These are phyloP conservation scores for Zaprionus africanus DNA, from an alignment of 1,140 invertebrate genomes.

Conservation along the genomic window DNA sequence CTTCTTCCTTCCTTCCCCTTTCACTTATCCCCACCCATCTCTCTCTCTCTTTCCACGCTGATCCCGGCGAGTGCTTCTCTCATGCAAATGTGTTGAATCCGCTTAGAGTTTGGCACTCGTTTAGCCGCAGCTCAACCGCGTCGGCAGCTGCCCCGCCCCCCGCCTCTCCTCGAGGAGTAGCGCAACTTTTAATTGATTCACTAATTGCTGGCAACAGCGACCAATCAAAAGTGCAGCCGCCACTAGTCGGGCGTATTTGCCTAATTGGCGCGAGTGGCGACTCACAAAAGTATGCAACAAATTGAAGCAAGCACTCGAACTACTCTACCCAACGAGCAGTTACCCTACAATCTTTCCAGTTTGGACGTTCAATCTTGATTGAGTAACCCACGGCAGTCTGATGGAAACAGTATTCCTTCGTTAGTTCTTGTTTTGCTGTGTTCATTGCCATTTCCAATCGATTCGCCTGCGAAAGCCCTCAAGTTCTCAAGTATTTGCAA, in stretches of 20 bases:
- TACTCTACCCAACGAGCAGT: no score
- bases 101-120: constrained; percentile 2
- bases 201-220: constrained; percentile 44
- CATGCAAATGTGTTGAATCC: constrained; percentile 4
- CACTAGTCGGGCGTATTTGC: constrained; percentile 17
- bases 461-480: neutral
- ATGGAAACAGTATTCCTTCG: no score
- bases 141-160: neutral
- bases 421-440: no score
- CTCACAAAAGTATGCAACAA: constrained; percentile 10
- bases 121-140: neutral
- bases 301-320: neutral
- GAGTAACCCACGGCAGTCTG: no score
- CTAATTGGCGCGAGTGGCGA: constrained; percentile 9
- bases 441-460: neutral
- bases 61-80: neutral
- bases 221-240: constrained; percentile 35
- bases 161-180: neutral
- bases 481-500: neutral
- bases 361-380: no score
- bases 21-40: neutral
- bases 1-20: neutral
- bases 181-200: constrained; percentile 52
- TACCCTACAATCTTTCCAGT: no score
- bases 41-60: neutral